phyloP scores from a whole-genome alignment of 2,888 invertebrate species.

The Dynastes grantii region DNA sequence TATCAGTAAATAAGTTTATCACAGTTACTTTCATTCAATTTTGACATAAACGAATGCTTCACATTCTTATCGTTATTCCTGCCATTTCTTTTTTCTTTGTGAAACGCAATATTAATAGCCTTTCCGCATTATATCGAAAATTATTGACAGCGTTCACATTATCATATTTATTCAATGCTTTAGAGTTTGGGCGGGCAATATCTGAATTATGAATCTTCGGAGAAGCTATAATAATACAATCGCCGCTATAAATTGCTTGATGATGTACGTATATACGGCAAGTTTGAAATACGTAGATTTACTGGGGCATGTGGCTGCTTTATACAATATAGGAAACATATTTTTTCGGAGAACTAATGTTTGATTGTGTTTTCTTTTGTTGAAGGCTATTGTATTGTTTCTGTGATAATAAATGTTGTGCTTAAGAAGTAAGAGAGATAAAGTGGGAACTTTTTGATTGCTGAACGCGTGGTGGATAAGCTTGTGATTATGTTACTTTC shows the following conservation, averaged over 20 bases:
- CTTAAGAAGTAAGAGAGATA: too few species aligned
- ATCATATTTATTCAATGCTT: conserved; percentile 29
- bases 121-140: conserved; percentile 22
- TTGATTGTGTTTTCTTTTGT: conserved; percentile 6
- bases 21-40: conserved; percentile 22
- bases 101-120: conserved; percentile 22
- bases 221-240: not conserved
- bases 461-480: too few species aligned
- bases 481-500: too few species aligned
- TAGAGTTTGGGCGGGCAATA: not conserved
- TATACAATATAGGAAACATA: too few species aligned
- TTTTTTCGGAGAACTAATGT: not conserved
- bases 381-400: not conserved
- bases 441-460: too few species aligned
- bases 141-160: conserved; percentile 27
- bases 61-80: conserved; percentile 16
- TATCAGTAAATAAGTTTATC: conserved; percentile 19
- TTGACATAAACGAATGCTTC: conserved; percentile 16
- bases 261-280: not conserved
- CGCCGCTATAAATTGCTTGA: conserved; percentile 15
- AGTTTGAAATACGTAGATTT: not conserved
- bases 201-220: conserved; percentile 7
- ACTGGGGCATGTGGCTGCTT: too few species aligned
- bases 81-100: not conserved
- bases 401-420: not conserved